Evolutionary conservation across 2,888 invertebrate species (phyloP), one percentile per base, ranked within the genome.

Genomic region (Panorpa germanica): DNA sequence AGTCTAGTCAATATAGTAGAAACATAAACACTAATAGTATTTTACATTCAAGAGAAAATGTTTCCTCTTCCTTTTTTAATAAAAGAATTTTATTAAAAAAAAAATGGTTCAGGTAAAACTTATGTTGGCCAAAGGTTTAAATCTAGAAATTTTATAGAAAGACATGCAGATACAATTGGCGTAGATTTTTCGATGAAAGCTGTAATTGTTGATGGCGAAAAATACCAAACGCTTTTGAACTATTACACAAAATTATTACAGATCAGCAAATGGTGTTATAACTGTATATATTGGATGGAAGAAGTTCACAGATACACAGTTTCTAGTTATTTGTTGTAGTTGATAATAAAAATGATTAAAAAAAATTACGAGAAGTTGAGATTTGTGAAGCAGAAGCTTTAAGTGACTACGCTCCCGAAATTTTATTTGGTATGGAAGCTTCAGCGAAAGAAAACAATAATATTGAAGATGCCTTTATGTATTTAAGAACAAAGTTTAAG

Each of bases 161-260:
- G 82, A 40, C 90, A 93, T 58, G 90, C 90, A 34, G 91, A 85
- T 50, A 95, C 95, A 27, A 95, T 95, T 49, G 93, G 93, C 38
- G 93, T 95, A 33, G 93, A 95, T 58, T 95, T 95, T 61, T 91
- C 91, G 36, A 95, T 93, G 91, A 93, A 93, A 69, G 91, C 91
- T 31, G 69, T 95, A 22, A 65, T 78, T 40, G 76, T 93, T 27
- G 91, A 93, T 52, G 85, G 82, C 30, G 91, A 93, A 56, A 77
- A 78, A 61, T 81, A 93, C 42, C 95, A 95, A 95, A 54, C 64
- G 93, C 37, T 93, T 95, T 57, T 70, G 93, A 36, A 93, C 93
- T 4, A 93, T 95, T 42, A 95, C 93, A 2, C 93, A 93, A 52
- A 90, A 90, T 51, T 93, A 93, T 52, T 95, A 93, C 55, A 72